phyloP scores from a whole-genome alignment of 2,888 invertebrate species.

The Aquatica leii region DNA sequence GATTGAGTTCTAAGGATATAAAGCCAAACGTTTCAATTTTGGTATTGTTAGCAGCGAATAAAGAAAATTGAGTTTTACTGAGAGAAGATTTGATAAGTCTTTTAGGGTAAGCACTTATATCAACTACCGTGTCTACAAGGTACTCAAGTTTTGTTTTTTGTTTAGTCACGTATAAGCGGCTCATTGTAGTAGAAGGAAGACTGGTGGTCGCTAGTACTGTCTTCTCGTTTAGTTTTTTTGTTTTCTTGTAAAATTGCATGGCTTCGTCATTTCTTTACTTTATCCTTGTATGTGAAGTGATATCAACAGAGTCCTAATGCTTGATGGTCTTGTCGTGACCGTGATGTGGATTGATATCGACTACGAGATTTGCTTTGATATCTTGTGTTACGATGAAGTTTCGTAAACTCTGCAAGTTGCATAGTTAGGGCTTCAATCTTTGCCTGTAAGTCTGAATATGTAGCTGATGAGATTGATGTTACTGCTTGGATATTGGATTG shows the following conservation, averaged over 20 bases:
- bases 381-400: too few species aligned
- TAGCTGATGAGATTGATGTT: too few species aligned
- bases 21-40: constrained; percentile 16
- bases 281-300: not conserved
- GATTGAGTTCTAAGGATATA: constrained; percentile 22
- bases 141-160: not conserved
- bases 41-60: constrained; percentile 20
- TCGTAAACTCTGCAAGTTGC: too few species aligned
- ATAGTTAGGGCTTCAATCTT: too few species aligned
- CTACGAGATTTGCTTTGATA: too few species aligned
- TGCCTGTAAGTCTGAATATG: too few species aligned
- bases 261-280: not conserved
- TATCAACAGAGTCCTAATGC: too few species aligned
- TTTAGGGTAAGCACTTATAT: not conserved
- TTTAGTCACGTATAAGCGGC: not conserved
- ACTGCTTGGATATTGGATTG: too few species aligned
- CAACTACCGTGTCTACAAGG: not conserved
- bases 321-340: too few species aligned
- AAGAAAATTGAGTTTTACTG: too few species aligned
- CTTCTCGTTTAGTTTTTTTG: not conserved
- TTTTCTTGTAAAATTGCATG: not conserved
- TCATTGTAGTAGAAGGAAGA: too few species aligned
- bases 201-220: not conserved
- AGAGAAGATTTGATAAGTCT: not conserved
- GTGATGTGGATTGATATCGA: too few species aligned